Evolutionary conservation across 2,888 invertebrate genomes (phyloP).

Genomic region (Druceiella hillmani): DNA sequence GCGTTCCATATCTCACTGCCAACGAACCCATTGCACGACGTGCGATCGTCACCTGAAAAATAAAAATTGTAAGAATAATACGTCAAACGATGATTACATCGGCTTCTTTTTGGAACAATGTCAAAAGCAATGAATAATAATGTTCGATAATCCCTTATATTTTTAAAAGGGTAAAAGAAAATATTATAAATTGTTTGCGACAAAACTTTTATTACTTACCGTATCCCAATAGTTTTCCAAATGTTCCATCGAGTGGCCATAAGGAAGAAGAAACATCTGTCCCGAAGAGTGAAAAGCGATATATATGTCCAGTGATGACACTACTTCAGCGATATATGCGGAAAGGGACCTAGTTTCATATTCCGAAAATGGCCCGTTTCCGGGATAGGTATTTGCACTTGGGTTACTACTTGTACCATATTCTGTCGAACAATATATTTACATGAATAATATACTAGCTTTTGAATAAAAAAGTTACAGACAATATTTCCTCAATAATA

Average conservation of each 20-base stretch:
- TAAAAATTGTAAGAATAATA: too few relatives aligned
- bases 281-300: conserved; percentile 62
- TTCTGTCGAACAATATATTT: too few relatives aligned
- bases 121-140: too few relatives aligned
- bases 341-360: conserved; percentile 45
- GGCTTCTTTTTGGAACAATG: too few relatives aligned
- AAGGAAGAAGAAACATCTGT: conserved; percentile 55
- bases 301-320: conserved; percentile 43
- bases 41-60: conserved; percentile 44
- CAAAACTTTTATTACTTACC: conserved; percentile 34
- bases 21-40: conserved; percentile 47
- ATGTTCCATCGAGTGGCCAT: conserved; percentile 42
- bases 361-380: conserved; percentile 53
- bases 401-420: conserved; percentile 42
- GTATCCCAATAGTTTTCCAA: conserved; percentile 45
- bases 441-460: too few relatives aligned
- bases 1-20: conserved; percentile 51
- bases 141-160: too few relatives aligned
- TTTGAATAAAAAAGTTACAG: too few relatives aligned
- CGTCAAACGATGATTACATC: too few relatives aligned
- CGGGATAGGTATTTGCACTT: conserved; percentile 43
- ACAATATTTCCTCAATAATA: too few relatives aligned
- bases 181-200: too few relatives aligned
- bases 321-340: conserved; percentile 38
- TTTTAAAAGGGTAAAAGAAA: too few relatives aligned